These are phyloP conservation scores for Anagrus nilaparvatae DNA, from an alignment of 1,140 invertebrate species.

Conservation along the genomic window DNA sequence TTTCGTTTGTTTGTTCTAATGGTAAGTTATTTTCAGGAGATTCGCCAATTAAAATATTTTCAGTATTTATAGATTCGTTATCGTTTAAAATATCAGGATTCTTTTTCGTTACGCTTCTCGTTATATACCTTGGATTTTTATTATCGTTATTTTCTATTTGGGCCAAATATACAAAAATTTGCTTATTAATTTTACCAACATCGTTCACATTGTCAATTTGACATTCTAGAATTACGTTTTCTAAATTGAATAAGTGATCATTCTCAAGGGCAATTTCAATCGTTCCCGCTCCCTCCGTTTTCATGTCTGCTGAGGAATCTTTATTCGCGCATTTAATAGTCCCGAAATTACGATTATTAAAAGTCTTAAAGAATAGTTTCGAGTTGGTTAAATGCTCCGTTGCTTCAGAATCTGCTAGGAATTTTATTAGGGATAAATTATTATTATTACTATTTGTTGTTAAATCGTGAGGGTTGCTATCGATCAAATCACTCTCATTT, in stretches of 20 bases:
- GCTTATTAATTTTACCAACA: not conserved
- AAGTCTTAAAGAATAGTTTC: not conserved
- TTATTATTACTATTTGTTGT: not conserved
- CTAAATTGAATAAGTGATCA: not conserved
- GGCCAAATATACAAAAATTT: not conserved
- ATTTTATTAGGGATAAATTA: not conserved
- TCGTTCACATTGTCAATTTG: constrained; percentile 3
- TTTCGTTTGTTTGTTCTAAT: too few relatives aligned
- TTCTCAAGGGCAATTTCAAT: constrained; percentile 5
- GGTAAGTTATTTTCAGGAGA: too few relatives aligned
- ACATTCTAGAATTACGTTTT: constrained; percentile 4
- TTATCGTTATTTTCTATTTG: constrained; percentile 5
- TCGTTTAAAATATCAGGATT: not conserved
- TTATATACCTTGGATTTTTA: constrained; percentile 2
- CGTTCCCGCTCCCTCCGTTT: constrained; percentile 3
- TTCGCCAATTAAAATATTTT: too few relatives aligned
- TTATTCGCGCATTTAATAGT: constrained; percentile 10
- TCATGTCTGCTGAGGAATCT: not conserved
- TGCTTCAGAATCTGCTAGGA: not conserved
- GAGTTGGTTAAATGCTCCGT: constrained; percentile 2
- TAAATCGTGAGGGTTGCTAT: not conserved
- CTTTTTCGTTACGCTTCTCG: constrained; percentile 2
- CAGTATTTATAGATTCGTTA: too few relatives aligned
- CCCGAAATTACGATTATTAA: not conserved
- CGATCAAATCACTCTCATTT: not conserved